Base-by-base conservation (phyloP, 1,140 invertebrate species). In the Cydia amplana region DNA sequence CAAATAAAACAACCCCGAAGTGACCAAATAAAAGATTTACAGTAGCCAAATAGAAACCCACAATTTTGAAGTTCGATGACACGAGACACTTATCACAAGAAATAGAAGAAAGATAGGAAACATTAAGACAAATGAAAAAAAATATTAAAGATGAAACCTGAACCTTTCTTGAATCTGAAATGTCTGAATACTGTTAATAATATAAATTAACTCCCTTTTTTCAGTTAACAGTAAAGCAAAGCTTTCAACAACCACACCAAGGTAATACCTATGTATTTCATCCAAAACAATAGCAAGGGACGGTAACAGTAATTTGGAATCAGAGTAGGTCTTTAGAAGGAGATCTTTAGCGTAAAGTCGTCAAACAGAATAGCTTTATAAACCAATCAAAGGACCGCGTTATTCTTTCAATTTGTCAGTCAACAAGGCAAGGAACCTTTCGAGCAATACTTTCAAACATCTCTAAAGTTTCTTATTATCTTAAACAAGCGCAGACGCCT, bases 11-110 rank as follows among this genome's bases (percentile, higher is more conserved):
- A 36, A 76, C 16, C 32, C 65, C n/a, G 10, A 32, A 36, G 28
- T 67, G 28, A 32, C 25, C 25, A 67, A 67, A 32, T 40, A 70
- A 12, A 18, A n/a, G 36, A 67, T 51, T 23, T 23, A 73, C 72
- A 12, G 4, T 40, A 10, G 65, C 28, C 36, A 18, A 70, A 70
- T 36, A 65, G 14, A 16, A 70, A 40, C 32, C 65, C 65, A 70
- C 55, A 40, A 70, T 70, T 70, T 70, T 20, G 32, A 36, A 70
- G 28, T 36, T n/a, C 4, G 28, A 67, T 28, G 12, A 67, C 25
- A 67, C 16, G 28, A 65, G 23, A 63, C 12, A 65, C 9, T 25
- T 49, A 49, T 16, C 0, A 14, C 14, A n/a, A 55, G 51, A 55
- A 55, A 5, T n/a, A 20, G 51, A 55, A 55, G 51, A 18, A 55